These are phyloP conservation scores for Drosophila limbata DNA, from an alignment of 2,888 invertebrate genomes.

Conservation along the genomic window DNA sequence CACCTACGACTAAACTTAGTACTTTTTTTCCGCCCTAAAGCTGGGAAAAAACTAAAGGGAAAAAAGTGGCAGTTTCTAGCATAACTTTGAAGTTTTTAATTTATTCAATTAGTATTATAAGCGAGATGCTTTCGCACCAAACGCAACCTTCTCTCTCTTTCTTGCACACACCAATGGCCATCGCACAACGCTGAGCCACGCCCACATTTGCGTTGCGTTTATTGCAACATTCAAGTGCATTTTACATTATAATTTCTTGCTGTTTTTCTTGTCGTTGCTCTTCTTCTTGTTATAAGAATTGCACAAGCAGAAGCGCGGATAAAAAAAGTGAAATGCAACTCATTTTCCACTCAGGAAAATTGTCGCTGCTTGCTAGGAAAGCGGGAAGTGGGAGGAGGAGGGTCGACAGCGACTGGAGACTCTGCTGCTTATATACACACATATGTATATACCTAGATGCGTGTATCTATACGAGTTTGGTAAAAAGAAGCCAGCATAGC, in stretches of 20 bases:
- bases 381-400: conserved; percentile 26
- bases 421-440: conserved; percentile 5
- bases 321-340: conserved; percentile 55
- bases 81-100: conserved; percentile 68
- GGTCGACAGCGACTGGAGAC: conserved; percentile 35
- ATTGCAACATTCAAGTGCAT: conserved; percentile 70
- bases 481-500: conserved; percentile 1
- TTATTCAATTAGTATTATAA: conserved; percentile 74
- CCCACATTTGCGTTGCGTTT: conserved; percentile 11
- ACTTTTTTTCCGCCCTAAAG: background rate
- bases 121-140: conserved; percentile 48
- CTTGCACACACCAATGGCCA: background rate
- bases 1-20: background rate
- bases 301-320: conserved; percentile 46
- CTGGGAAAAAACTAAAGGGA: background rate
- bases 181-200: conserved; percentile 1
- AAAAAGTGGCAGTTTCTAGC: conserved; percentile 31
- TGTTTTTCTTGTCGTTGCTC: conserved; percentile 18
- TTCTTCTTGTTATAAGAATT: conserved; percentile 50
- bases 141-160: conserved; percentile 10
- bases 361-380: conserved; percentile 60
- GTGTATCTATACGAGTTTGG: background rate
- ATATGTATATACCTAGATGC: background rate
- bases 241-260: conserved; percentile 58
- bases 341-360: conserved; percentile 73